Evolutionary conservation across 30 jellyfish, hydroid and myxozoan genomes (phyloP), one percentile per base, ranked within the genome.

Genomic region (Euphysa ruthae): DNA sequence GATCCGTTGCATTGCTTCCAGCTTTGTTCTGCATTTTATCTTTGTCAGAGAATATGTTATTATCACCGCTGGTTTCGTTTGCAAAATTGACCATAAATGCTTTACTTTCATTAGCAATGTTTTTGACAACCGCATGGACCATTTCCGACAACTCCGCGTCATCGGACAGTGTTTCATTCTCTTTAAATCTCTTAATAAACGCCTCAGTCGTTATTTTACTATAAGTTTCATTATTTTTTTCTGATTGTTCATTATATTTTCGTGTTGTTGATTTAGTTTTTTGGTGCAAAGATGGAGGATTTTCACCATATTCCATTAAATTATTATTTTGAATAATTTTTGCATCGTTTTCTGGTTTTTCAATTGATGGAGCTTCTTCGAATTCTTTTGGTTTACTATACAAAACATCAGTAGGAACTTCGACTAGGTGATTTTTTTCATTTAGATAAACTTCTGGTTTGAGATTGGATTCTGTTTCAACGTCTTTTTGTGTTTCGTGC

Each of bases 121-220:
- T 49, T 49, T 63, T 63, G 15, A 63, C 21, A 20, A 63, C 77
- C 5, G 63, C 30, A 26, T 63, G 77, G 12, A 63, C 77, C 77
- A 63, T 63, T 15, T 63, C 46, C 1, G 46, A 33, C 68, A 63
- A 63, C 42, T 24, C 77, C 15, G 42, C 77, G 13, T 42, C 46
- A 8, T 46, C 23, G 3, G 23, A 25, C 18, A 5, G 4, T n/a
- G 6, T 46, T 46, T 46, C 23, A 29, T 46, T 46, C n/a, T 8
- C 52, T 5, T 46, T 4, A 5, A n/a, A n/a, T 2, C 60, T 8
- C 10, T 46, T 29, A 29, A 5, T 2, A 38, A n/a, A n/a, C n/a
- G n/a, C n/a, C n/a, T n/a, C n/a, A n/a, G n/a, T n/a, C n/a, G n/a
- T n/a, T n/a, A n/a, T n/a, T n/a, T n/a, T n/a, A n/a, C n/a, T n/a